phyloP scores from a whole-genome alignment of 37 sponge, comb jelly and placozoan genomes.

The Cliona cf. orientalis region DNA sequence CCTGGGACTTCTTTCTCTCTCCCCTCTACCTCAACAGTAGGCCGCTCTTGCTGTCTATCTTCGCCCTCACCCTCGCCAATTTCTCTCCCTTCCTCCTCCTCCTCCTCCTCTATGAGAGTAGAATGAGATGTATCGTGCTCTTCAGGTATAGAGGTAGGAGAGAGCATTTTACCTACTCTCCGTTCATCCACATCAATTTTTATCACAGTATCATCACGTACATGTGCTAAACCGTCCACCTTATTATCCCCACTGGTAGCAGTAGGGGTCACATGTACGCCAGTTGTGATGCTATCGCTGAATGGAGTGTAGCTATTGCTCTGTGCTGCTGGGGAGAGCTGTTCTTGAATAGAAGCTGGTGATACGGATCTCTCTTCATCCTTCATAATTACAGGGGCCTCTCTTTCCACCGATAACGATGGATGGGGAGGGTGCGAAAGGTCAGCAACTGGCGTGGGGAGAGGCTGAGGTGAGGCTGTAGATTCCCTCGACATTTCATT shows the following conservation, averaged over 20 bases:
- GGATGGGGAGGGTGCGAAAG: neutral
- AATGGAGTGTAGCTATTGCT: neutral
- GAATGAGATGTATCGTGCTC: neutral
- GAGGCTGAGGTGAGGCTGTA: neutral
- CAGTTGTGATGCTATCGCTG: neutral
- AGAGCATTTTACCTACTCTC: neutral
- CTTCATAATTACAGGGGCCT: too few species aligned
- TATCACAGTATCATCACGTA: too few species aligned
- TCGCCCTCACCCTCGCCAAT: neutral
- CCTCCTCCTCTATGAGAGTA: neutral
- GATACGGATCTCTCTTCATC: neutral
- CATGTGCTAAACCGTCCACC: too few species aligned
- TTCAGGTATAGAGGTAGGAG: too few species aligned
- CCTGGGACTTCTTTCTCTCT: conserved; percentile 3
- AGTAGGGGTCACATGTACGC: too few species aligned
- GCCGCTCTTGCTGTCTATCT: neutral
- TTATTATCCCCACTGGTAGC: neutral
- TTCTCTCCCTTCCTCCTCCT: neutral
- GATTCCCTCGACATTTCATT: neutral
- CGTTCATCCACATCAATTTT: neutral
- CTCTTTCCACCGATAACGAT: neutral
- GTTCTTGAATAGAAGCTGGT: neutral
- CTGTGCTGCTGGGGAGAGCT: neutral
- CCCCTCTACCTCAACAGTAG: neutral
- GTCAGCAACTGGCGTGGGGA: too few species aligned